A percentile compares a stretch with the other conserved stretches of the same genome.
Conservation (phyloP, 1,140 invertebrate species). For the Trichomalopsis sarcophagae region DNA sequence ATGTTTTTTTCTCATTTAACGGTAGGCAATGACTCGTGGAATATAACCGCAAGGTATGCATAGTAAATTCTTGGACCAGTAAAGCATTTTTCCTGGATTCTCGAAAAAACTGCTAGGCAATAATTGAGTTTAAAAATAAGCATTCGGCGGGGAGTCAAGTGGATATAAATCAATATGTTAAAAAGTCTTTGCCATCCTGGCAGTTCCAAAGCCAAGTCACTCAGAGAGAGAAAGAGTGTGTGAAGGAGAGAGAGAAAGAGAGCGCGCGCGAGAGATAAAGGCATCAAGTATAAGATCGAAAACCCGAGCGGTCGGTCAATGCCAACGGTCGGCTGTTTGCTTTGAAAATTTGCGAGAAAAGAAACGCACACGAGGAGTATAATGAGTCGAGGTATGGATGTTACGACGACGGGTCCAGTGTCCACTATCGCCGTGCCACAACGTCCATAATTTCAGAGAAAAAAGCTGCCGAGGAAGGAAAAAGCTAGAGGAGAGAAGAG, state of each 20-base stretch:
- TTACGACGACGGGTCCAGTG: not conserved
- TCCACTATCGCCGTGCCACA: not conserved
- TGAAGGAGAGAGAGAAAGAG: not conserved
- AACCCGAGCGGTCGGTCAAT: not conserved
- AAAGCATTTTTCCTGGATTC: not conserved
- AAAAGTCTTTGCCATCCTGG: conserved; percentile 1
- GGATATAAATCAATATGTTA: conserved; percentile 36
- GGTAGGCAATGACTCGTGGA: not conserved
- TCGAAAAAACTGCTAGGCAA: not conserved
- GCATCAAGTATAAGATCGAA: not conserved
- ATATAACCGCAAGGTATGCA: not conserved
- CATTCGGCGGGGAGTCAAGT: conserved; percentile 3
- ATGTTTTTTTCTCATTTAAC: not conserved
- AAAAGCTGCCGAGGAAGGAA: not conserved
- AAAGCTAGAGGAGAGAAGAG: not conserved
- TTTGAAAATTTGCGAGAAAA: conserved; percentile 1
- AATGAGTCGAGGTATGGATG: too few relatives aligned
- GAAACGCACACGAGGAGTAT: too few relatives aligned
- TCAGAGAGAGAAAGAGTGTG: not conserved
- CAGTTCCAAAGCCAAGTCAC: not conserved
- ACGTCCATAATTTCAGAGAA: too few relatives aligned
- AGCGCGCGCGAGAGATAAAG: not conserved
- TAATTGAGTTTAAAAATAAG: conserved; percentile 38
- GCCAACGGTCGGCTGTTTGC: not conserved
- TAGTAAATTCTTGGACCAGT: not conserved